Conservation (phyloP, 2,113 vertebrate genomes). For the Aepyceros melampus region DNA sequence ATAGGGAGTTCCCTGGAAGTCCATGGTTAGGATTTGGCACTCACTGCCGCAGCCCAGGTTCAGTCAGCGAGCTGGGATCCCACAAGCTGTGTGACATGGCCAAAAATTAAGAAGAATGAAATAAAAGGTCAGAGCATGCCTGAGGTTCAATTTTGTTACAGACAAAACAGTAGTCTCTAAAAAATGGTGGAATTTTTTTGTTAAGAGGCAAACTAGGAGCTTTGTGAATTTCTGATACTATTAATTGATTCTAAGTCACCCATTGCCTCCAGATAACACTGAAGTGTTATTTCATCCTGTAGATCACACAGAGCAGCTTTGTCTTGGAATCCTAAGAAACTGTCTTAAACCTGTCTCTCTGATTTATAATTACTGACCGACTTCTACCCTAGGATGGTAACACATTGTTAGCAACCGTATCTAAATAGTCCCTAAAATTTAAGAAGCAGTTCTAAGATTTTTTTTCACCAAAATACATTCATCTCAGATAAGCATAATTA, state of each 20-base stretch:
- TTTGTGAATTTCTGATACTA: neutral
- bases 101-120: neutral
- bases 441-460: neutral
- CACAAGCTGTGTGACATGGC: neutral
- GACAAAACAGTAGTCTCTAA: constrained; percentile 14
- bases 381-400: neutral
- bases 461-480: neutral
- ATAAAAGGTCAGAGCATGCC: neutral
- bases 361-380: neutral
- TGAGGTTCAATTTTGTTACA: neutral
- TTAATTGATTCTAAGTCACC: neutral
- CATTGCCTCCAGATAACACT: constrained; percentile 1
- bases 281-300: neutral
- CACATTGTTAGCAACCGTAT: neutral
- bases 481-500: neutral
- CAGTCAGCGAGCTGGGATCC: neutral
- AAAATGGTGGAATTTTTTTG: neutral
- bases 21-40: neutral
- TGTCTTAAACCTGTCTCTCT: neutral
- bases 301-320: neutral
- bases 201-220: neutral
- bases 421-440: neutral
- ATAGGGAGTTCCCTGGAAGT: neutral
- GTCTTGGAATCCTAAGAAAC: neutral
- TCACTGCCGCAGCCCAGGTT: neutral